Evolutionary conservation across 1,140 invertebrate genomes (phyloP).

Genomic region (Drosophila simulans): DNA sequence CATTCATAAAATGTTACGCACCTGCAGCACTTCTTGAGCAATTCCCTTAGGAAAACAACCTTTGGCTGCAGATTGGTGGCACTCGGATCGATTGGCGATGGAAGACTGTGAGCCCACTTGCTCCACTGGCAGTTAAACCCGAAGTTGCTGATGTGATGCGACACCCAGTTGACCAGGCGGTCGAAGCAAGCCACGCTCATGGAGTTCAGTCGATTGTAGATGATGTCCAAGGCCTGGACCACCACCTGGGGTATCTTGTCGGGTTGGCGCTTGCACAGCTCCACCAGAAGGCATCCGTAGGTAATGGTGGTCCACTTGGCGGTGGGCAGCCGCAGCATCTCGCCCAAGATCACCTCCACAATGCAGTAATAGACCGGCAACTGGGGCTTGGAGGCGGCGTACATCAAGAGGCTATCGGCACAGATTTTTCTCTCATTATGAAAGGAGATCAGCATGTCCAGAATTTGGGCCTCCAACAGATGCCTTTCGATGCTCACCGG

Average conservation of each 20-base stretch:
- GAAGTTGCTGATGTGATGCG: slow-evolving; percentile 99
- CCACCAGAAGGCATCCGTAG: slow-evolving; percentile 97
- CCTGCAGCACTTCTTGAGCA: slow-evolving; percentile 80
- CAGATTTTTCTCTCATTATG: slow-evolving; percentile 96
- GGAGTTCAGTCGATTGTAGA: slow-evolving; percentile 97
- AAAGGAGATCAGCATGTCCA: slow-evolving; percentile 95
- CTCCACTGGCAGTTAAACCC: slow-evolving; percentile 97
- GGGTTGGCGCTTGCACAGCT: slow-evolving; percentile 97
- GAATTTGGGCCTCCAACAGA: slow-evolving; percentile 97
- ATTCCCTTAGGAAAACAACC: slow-evolving; percentile 96
- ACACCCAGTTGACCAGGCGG: slow-evolving; percentile 98
- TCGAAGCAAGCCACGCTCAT: slow-evolving; percentile 99
- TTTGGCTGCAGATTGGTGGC: slow-evolving; percentile 92
- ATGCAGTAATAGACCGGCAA: slow-evolving; percentile 98
- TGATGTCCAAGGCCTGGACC: slow-evolving; percentile 97
- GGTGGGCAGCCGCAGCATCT: slow-evolving; percentile 96
- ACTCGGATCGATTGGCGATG: neutral
- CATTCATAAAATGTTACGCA: neutral
- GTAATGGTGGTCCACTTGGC: slow-evolving; percentile 94
- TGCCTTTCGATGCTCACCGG: slow-evolving; percentile 98
- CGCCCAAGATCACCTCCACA: slow-evolving; percentile 97
- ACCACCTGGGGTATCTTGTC: slow-evolving; percentile 97
- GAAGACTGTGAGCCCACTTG: slow-evolving; percentile 28
- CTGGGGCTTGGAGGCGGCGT: slow-evolving; percentile 92
- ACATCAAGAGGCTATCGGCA: slow-evolving; percentile 93